These are phyloP conservation scores for Gila robusta DNA, from an alignment of 2,797 vertebrate species.

Conservation along the genomic window DNA sequence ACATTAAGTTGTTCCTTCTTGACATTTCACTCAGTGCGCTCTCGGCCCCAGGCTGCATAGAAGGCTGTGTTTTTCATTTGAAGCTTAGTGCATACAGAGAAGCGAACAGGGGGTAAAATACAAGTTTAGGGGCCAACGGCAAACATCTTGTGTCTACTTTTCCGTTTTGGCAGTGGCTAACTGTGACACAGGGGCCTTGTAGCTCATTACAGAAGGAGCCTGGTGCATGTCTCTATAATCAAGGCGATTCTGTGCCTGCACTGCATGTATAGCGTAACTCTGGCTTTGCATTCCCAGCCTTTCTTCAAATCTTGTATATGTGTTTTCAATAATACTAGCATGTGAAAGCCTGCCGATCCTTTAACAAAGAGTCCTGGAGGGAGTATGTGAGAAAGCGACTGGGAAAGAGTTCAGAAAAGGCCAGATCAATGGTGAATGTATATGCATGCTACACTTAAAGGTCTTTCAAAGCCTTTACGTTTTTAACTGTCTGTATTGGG, in stretches of 20 bases:
- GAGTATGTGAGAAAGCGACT: slow-evolving; percentile 13
- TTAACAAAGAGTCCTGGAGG: slow-evolving; percentile 46
- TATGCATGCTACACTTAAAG: slow-evolving; percentile 6
- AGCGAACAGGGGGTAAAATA: slow-evolving; percentile 43
- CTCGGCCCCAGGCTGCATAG: slow-evolving; percentile 16
- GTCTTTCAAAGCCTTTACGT: slow-evolving; percentile 18
- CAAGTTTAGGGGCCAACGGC: slow-evolving; percentile 46
- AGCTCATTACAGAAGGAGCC: slow-evolving; percentile 55
- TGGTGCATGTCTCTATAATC: slow-evolving; percentile 61
- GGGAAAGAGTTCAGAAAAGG: slow-evolving; percentile 45
- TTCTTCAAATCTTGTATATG: slow-evolving; percentile 38
- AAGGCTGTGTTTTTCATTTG: slow-evolving; percentile 53
- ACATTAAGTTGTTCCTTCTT: slow-evolving; percentile 49
- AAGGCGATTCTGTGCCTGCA: slow-evolving; percentile 9
- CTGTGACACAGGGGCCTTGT: slow-evolving; percentile 50
- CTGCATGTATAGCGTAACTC: not conserved
- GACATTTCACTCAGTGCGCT: slow-evolving; percentile 45
- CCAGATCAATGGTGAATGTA: slow-evolving; percentile 39
- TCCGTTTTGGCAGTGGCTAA: slow-evolving; percentile 48
- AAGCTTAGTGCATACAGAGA: slow-evolving; percentile 26
- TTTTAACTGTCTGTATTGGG: slow-evolving; percentile 3
- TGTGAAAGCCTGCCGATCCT: slow-evolving; percentile 43
- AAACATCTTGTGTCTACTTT: slow-evolving; percentile 51
- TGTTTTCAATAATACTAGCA: slow-evolving; percentile 61
- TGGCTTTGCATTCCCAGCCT: slow-evolving; percentile 11